These are phyloP conservation scores for Acanthosepion pharaonis DNA, from an alignment of 2,888 invertebrate genomes.

Conservation along the genomic window DNA sequence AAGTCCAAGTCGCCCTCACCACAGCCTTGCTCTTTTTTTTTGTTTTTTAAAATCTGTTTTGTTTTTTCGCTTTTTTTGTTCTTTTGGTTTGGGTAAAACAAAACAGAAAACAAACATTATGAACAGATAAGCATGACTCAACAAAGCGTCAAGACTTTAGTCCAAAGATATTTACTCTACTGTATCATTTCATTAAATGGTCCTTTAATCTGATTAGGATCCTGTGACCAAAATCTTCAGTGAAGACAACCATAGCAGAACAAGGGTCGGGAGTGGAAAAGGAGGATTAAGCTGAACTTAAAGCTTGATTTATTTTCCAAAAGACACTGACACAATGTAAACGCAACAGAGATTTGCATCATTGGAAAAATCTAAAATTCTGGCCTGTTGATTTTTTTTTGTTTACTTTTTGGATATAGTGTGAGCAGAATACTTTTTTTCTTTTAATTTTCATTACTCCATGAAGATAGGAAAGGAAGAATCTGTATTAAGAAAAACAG, in stretches of 20 bases:
- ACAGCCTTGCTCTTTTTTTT: not conserved
- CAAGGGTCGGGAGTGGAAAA: not conserved
- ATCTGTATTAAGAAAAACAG: not conserved
- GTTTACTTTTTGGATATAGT: not conserved
- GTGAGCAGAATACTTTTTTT: not conserved
- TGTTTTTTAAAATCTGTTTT: not conserved
- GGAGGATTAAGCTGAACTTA: not conserved
- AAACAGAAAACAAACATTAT: not conserved
- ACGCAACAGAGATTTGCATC: conserved; percentile 9
- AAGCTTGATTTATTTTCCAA: conserved; percentile 22
- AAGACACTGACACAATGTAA: not conserved
- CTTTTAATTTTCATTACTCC: not conserved
- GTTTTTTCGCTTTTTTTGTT: not conserved
- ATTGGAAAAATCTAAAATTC: not conserved
- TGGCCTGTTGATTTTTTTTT: not conserved
- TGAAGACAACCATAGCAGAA: conserved; percentile 8
- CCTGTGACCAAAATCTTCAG: conserved; percentile 33
- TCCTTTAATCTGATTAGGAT: conserved; percentile 8
- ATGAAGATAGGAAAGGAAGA: not conserved
- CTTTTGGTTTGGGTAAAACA: not conserved
- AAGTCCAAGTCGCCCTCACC: not conserved
- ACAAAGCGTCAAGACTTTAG: not conserved
- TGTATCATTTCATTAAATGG: conserved; percentile 10
- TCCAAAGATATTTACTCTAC: not conserved
- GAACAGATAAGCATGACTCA: conserved; percentile 13